These are phyloP conservation scores for Sycophila texana DNA, from an alignment of 2,888 invertebrate genomes.

Conservation along the genomic window DNA sequence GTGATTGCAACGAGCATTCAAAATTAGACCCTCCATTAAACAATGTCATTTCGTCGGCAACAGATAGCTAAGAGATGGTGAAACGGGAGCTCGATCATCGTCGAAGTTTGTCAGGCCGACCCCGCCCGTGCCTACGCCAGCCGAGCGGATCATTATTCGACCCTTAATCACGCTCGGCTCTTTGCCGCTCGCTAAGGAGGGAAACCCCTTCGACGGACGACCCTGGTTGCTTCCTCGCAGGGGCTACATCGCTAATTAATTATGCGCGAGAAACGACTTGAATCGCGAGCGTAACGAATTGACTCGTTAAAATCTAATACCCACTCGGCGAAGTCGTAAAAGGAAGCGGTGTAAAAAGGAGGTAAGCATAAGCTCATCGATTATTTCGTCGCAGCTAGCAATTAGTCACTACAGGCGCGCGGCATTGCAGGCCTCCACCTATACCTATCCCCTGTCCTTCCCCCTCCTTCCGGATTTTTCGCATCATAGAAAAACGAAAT, in stretches of 20 bases:
- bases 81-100: constrained; percentile 18
- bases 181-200: neutral
- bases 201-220: constrained; percentile 24
- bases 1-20: neutral
- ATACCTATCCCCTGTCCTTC: neutral
- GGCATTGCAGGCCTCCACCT: neutral
- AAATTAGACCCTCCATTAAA: neutral
- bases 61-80: neutral
- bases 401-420: constrained; percentile 54
- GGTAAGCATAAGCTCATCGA: constrained; percentile 51
- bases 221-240: constrained; percentile 29
- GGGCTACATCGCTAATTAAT: constrained; percentile 54
- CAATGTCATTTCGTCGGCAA: neutral
- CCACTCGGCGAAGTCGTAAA: constrained; percentile 23
- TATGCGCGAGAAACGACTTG: constrained; percentile 48
- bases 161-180: constrained; percentile 46
- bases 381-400: constrained; percentile 43
- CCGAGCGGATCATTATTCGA: constrained; percentile 44
- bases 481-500: constrained; percentile 37
- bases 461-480: neutral
- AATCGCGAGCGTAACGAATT: constrained; percentile 56
- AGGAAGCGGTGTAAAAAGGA: neutral
- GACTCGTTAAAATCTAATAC: constrained; percentile 62
- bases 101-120: constrained; percentile 25
- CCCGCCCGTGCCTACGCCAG: constrained; percentile 10